Conservation (phyloP, 2,888 invertebrate species). For the Chalcis sispes region DNA sequence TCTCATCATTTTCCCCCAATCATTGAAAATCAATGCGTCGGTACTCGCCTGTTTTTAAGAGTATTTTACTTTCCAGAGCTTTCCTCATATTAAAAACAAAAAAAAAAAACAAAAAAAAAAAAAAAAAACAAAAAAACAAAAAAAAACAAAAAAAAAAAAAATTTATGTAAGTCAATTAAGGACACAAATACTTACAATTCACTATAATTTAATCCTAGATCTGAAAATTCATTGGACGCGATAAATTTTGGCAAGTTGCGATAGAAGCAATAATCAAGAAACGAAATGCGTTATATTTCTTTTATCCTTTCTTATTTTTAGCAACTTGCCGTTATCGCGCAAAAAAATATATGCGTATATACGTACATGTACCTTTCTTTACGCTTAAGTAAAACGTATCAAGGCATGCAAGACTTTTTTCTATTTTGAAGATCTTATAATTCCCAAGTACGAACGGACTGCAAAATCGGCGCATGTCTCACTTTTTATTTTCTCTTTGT, state of each 20-base stretch:
- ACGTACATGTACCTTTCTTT: constrained; percentile 34
- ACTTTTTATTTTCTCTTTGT: constrained; percentile 15
- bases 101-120: no score
- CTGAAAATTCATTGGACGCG: constrained; percentile 50
- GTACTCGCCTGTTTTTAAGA: constrained; percentile 24
- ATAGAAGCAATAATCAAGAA: constrained; percentile 6
- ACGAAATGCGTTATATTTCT: constrained; percentile 33
- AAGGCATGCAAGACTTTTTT: constrained; percentile 38
- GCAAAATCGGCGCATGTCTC: constrained; percentile 65
- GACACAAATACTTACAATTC: constrained; percentile 52
- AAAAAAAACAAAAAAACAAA: no score
- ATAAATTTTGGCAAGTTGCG: constrained; percentile 46
- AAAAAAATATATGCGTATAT: constrained; percentile 24
- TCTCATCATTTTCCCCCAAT: neutral
- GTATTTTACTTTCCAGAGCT: constrained; percentile 1
- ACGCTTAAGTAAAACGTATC: constrained; percentile 12
- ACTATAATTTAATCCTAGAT: constrained; percentile 34
- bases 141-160: no score
- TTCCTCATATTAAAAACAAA: neutral
- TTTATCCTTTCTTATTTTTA: neutral
- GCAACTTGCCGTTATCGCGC: constrained; percentile 46
- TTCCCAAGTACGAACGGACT: constrained; percentile 63
- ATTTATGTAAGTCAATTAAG: no score
- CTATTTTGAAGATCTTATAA: constrained; percentile 39
- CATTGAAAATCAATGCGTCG: neutral